Conservation (phyloP, 1,140 invertebrate species). For the Papilio polyxenes region DNA sequence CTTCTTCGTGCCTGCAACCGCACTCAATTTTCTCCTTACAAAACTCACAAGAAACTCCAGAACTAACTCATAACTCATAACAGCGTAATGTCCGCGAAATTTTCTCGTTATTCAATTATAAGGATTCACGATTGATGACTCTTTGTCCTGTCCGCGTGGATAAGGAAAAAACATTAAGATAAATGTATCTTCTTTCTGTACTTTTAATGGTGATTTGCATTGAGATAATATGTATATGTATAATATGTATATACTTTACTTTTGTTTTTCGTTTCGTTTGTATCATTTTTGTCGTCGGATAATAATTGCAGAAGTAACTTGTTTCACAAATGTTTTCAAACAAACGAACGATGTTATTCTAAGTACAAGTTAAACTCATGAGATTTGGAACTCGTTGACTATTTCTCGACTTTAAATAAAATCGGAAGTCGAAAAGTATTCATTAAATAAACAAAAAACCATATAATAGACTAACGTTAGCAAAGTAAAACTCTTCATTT, state of each 20-base stretch:
- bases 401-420: too few relatives aligned
- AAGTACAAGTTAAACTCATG: too few relatives aligned
- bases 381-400: too few relatives aligned
- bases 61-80: slow-evolving; percentile 6
- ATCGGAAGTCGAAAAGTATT: too few relatives aligned
- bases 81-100: slow-evolving; percentile 7
- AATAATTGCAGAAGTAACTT: not conserved
- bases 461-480: too few relatives aligned
- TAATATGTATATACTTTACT: not conserved
- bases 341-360: not conserved
- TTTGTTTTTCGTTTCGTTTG: not conserved
- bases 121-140: slow-evolving; percentile 15
- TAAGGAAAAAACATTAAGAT: slow-evolving; percentile 13
- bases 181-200: slow-evolving; percentile 10
- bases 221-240: not conserved
- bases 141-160: slow-evolving; percentile 14
- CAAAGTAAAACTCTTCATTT: too few relatives aligned
- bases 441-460: too few relatives aligned
- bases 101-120: slow-evolving; percentile 24
- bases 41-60: slow-evolving; percentile 17
- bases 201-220: slow-evolving; percentile 24
- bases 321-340: not conserved
- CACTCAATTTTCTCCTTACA: not conserved
- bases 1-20: not conserved
- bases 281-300: not conserved